Percentiles rank a stretch among this genome's conserved stretches.
Evolutionary conservation across 2,113 vertebrate species (phyloP).

Genomic region (Catharus bicknelli): DNA sequence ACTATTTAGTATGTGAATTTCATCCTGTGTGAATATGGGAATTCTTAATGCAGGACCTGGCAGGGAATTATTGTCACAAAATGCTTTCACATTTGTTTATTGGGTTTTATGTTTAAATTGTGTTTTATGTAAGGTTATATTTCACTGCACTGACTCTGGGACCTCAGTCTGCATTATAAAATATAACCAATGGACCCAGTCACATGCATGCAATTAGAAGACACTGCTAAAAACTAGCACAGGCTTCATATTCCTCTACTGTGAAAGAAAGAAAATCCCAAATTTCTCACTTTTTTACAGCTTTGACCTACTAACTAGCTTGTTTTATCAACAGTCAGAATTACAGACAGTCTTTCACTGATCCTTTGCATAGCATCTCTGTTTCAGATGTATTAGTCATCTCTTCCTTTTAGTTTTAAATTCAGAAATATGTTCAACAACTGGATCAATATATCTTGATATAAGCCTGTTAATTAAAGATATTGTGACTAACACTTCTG

Average conservation of each 20-base stretch:
- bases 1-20: background rate
- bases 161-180: background rate
- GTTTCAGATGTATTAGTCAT: background rate
- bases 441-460: background rate
- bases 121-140: background rate
- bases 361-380: background rate
- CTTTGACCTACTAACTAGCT: background rate
- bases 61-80: background rate
- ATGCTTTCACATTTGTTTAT: background rate
- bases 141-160: background rate
- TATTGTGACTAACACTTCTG: background rate
- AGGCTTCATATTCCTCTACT: background rate
- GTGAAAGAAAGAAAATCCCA: background rate
- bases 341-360: background rate
- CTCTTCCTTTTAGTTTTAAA: background rate
- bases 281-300: background rate
- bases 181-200: background rate
- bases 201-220: background rate
- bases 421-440: background rate
- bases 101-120: background rate
- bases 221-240: background rate
- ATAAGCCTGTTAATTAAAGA: background rate
- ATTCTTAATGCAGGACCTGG: background rate
- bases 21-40: background rate
- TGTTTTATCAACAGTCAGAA: background rate